Conservation (phyloP, 2,113 vertebrate species). For the Brevimyrus niger region DNA sequence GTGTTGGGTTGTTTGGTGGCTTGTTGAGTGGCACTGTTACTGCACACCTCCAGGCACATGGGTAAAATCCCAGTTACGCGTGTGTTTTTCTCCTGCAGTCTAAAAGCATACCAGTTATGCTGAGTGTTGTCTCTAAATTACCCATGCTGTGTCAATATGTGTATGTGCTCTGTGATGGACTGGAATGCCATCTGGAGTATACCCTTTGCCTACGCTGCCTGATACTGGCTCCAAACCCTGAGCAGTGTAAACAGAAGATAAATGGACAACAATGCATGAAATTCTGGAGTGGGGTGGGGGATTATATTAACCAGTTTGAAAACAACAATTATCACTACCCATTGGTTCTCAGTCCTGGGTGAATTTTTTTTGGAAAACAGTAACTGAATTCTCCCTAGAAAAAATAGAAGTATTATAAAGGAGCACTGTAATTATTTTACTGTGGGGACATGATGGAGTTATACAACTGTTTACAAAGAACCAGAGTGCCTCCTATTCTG, state of each 20-base stretch:
- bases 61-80: background rate
- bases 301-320: background rate
- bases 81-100: background rate
- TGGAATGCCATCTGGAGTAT: background rate
- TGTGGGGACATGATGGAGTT: background rate
- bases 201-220: background rate
- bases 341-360: background rate
- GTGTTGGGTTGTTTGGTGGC: background rate
- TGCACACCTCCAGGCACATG: background rate
- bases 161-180: background rate
- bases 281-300: background rate
- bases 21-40: background rate
- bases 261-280: background rate
- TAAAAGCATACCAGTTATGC: background rate
- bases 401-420: background rate
- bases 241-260: background rate
- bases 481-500: background rate
- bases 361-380: background rate
- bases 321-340: background rate
- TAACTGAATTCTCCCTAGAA: background rate
- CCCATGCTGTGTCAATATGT: background rate
- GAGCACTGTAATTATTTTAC: background rate
- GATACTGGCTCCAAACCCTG: background rate
- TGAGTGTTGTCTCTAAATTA: background rate
- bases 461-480: background rate